Evolutionary conservation across 2,113 vertebrate species (phyloP), one percentile per base, ranked within the genome.

Genomic region (Plectropomus leopardus): DNA sequence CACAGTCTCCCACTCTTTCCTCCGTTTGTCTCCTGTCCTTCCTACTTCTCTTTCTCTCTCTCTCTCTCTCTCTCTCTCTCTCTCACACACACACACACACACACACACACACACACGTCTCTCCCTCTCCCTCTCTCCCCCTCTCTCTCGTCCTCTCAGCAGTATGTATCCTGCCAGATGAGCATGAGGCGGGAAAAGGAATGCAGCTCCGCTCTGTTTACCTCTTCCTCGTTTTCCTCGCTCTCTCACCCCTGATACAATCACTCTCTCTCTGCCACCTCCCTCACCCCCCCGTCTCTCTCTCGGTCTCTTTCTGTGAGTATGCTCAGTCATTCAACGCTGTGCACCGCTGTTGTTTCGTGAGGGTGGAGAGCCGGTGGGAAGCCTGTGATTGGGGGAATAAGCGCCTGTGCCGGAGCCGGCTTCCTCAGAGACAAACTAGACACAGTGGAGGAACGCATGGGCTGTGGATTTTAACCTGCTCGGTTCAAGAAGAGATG

Each of bases 121-220:
- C 42, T 40, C 34, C 15, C 7, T 17, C 17, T 42, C 32, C 32
- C 53, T 50, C 54, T 36, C 36, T 34, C 21, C 16, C 72, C n/a
- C 15, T 28, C 34, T 61, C 13, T 15, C 47, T 76, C 51, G 50
- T 77, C 40, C 53, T 72, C 82, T 70, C 54, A 40, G 80, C 64
- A 8, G 70, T 80, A 71, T 82, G 72, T 73, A 66, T 83, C 78
- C 86, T 91, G 85, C 82, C 85, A 80, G 86, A 86, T 72, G 67
- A 87, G 80, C 64, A n/a, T 13, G 80, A 89, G 90, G 90, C 67
- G 68, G 86, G 87, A 90, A 88, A 70, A 86, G 84, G 86, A 89
- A 90, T 78, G 84, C 78, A 80, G 85, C 82, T 73, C 63, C 4
- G 23, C 85, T 90, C 82, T 87, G 82, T 88, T 82, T 86, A 85